phyloP scores from a whole-genome alignment of 2,888 invertebrate species.

The Hirtodrosophila cameraria region DNA sequence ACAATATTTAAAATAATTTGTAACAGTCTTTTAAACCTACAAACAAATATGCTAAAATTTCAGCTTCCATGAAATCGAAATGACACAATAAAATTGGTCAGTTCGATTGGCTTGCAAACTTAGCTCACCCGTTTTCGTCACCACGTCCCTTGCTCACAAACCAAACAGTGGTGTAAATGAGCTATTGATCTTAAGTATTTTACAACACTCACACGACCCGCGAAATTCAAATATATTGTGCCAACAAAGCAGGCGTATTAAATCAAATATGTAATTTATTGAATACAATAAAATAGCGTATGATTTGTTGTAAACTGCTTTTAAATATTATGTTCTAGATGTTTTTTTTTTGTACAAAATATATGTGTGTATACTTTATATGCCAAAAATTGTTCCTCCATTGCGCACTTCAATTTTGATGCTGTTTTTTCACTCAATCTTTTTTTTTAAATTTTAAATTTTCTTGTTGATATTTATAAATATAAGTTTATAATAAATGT shows the following conservation, averaged over 20 bases:
- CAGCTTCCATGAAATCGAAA: no score
- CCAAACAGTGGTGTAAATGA: not conserved
- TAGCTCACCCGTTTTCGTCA: no score
- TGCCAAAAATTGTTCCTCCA: constrained; percentile 79
- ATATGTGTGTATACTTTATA: constrained; percentile 64
- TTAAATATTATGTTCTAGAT: constrained; percentile 74
- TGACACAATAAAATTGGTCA: no score
- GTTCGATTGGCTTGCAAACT: no score
- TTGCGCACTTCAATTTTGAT: constrained; percentile 56
- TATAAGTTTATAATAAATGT: constrained; percentile 16
- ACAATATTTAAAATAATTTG: no score
- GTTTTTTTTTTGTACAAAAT: constrained; percentile 78
- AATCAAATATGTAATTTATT: constrained; percentile 62
- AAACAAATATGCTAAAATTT: no score
- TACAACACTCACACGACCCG: not conserved
- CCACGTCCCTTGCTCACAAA: no score
- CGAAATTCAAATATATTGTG: constrained; percentile 24
- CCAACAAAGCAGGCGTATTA: constrained; percentile 6
- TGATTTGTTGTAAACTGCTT: constrained; percentile 63
- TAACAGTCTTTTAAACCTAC: no score
- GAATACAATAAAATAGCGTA: constrained; percentile 76
- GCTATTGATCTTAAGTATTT: not conserved
- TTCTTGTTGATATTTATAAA: constrained; percentile 31
- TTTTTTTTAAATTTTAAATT: constrained; percentile 38
- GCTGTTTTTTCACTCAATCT: constrained; percentile 68